Evolutionary conservation across 2,113 vertebrate species (phyloP), one percentile per base, ranked within the genome.

Genomic region (Struthidea cinerea): DNA sequence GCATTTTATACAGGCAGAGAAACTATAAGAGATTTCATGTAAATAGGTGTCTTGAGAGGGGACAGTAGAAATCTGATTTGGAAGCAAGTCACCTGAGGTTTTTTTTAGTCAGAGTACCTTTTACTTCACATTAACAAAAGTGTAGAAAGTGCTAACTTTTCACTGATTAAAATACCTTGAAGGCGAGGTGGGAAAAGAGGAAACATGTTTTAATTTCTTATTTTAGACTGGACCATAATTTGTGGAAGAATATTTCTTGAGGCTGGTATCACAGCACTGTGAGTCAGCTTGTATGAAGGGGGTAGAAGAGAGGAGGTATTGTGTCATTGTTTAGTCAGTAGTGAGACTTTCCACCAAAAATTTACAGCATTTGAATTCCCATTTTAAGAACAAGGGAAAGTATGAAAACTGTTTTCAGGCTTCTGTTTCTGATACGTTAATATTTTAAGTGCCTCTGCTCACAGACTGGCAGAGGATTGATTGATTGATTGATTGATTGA

Each of bases 11-110:
- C 95, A 95, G 73, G 94, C 95, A 95, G 97, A 98, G 98, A 98
- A 98, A 98, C 97, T 98, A 68, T 87, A 95, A 95, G 97, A 98
- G 97, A 98, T 98, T 98, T 98, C 97, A 97, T 97, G 98, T 96
- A 98, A 97, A 97, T 98, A 86, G 92, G 97, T 98, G 69, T 85
- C 94, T 96, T 75, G 89, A 96, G 91, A 93, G 74, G 82, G 85
- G 84, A 95, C 95, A 94, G 95, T 91, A 89, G 96, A 97, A 97
- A 87, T 97, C 93, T 96, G 96, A 97, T 98, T 97, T 97, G 94
- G 96, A 93, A 92, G 92, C 67, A 95, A 97, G 97, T 97, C 97
- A 94, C 97, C 94, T 97, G 97, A 97, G 92, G 41, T 68, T 97
- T 97, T 96, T 94, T 91, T 95, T 52, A 94, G 84, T 83, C 78